These are phyloP conservation scores for Pammene aurita DNA, from an alignment of 2,888 invertebrate genomes.

Conservation along the genomic window DNA sequence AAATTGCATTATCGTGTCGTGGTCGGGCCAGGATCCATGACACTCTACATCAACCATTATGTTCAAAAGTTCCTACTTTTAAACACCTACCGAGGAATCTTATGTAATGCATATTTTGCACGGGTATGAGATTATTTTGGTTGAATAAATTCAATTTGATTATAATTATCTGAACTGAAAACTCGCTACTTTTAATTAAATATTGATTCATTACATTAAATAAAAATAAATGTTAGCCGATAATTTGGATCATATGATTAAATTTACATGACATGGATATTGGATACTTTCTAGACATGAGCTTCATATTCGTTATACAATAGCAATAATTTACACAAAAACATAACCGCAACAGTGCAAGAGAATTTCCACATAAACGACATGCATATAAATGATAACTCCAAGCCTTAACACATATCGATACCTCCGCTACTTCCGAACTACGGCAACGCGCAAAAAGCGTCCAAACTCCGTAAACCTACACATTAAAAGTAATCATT, in stretches of 20 bases:
- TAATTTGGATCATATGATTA: slow-evolving; percentile 53
- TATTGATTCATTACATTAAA: slow-evolving; percentile 39
- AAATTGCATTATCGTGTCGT: no score
- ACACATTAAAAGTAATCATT: slow-evolving; percentile 71
- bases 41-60: slow-evolving; percentile 71
- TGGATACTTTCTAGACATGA: slow-evolving; percentile 59
- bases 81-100: slow-evolving; percentile 50
- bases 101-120: slow-evolving; percentile 56
- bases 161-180: slow-evolving; percentile 33
- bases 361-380: slow-evolving; percentile 71
- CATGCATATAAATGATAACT: slow-evolving; percentile 70
- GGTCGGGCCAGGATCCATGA: no score
- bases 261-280: slow-evolving; percentile 63
- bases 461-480: slow-evolving; percentile 67
- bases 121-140: slow-evolving; percentile 53
- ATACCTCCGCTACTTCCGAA: slow-evolving; percentile 57
- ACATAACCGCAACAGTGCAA: slow-evolving; percentile 71
- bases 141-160: slow-evolving; percentile 34
- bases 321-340: slow-evolving; percentile 76
- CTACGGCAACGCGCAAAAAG: slow-evolving; percentile 79
- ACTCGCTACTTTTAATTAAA: slow-evolving; percentile 35
- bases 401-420: slow-evolving; percentile 58
- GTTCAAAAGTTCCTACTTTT: slow-evolving; percentile 73
- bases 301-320: slow-evolving; percentile 62
- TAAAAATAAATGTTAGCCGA: slow-evolving; percentile 52